Evolutionary conservation across 2,797 vertebrate genomes (phyloP).

Genomic region (Apogon hyalosoma): DNA sequence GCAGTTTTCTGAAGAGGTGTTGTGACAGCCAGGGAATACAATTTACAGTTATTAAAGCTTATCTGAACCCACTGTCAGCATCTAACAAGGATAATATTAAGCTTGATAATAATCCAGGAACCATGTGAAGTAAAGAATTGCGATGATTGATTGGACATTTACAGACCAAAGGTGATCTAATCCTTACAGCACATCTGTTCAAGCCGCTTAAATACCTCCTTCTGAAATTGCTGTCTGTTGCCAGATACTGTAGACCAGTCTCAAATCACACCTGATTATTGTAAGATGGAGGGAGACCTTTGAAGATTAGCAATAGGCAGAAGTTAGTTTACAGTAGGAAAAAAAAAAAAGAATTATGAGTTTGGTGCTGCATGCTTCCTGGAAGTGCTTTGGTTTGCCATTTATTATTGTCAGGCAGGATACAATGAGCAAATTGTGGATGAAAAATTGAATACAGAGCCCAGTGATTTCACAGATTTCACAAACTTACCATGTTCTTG

Average conservation of each 20-base stretch:
- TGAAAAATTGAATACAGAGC: conserved; percentile 31
- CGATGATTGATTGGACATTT: conserved; percentile 57
- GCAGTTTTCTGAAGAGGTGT: conserved; percentile 75
- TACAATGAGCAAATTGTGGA: conserved; percentile 42
- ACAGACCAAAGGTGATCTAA: conserved; percentile 66
- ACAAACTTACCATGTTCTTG: conserved; percentile 14
- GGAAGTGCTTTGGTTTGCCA: conserved; percentile 28
- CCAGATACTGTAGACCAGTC: conserved; percentile 59
- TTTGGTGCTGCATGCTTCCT: conserved; percentile 46
- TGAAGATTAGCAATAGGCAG: conserved; percentile 51
- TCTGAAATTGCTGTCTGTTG: conserved; percentile 54
- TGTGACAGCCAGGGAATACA: conserved; percentile 74
- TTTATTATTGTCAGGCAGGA: conserved; percentile 57
- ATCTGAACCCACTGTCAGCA: conserved; percentile 60
- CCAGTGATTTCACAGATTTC: conserved; percentile 23
- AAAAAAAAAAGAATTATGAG: conserved; percentile 41
- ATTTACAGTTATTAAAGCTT: conserved; percentile 73
- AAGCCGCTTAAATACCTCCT: conserved; percentile 55
- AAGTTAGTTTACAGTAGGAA: conserved; percentile 32
- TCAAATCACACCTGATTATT: conserved; percentile 58
- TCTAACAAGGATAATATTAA: conserved; percentile 56
- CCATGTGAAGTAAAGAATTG: conserved; percentile 32
- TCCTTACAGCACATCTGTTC: conserved; percentile 64
- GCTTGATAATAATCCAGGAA: conserved; percentile 61
- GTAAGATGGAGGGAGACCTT: conserved; percentile 61